These are phyloP conservation scores for Dendroctonus valens DNA, from an alignment of 1,140 invertebrate species.

Conservation along the genomic window DNA sequence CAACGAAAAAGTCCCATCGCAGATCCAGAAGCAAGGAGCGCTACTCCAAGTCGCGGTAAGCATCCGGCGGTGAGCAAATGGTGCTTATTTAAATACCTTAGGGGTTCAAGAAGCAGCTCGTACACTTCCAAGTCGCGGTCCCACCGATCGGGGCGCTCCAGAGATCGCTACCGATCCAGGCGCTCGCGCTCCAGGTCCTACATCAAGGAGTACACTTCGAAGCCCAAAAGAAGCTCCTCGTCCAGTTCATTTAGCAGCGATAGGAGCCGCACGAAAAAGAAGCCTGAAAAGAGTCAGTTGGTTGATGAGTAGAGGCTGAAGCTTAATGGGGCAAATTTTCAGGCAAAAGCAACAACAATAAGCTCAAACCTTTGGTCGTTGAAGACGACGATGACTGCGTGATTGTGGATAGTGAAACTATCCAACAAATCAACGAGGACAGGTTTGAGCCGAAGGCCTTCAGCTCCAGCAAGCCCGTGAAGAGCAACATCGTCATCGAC, in stretches of 20 bases:
- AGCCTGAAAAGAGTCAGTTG: slow-evolving; percentile 16
- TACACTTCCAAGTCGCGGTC: slow-evolving; percentile 37
- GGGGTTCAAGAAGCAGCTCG: slow-evolving; percentile 33
- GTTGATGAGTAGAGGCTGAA: background rate
- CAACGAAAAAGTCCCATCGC: slow-evolving; percentile 33
- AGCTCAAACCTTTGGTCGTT: background rate
- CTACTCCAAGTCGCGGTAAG: slow-evolving; percentile 22
- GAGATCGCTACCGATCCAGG: slow-evolving; percentile 36
- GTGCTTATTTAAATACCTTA: slow-evolving; percentile 12
- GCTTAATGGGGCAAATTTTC: background rate
- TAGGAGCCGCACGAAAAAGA: slow-evolving; percentile 14
- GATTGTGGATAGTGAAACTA: slow-evolving; percentile 36
- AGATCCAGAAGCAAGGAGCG: slow-evolving; percentile 33
- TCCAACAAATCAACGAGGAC: slow-evolving; percentile 46
- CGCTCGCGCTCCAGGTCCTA: slow-evolving; percentile 42
- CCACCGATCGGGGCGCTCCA: slow-evolving; percentile 33
- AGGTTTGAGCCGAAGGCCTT: slow-evolving; percentile 43
- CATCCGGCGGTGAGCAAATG: background rate
- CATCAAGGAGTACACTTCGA: slow-evolving; percentile 41
- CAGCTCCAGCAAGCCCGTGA: slow-evolving; percentile 38
- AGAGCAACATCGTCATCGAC: slow-evolving; percentile 49
- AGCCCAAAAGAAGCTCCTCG: slow-evolving; percentile 35
- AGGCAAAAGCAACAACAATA: slow-evolving; percentile 1
- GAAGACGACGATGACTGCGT: slow-evolving; percentile 7
- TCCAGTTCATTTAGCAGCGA: slow-evolving; percentile 32